Evolutionary conservation across 2,888 invertebrate species (phyloP), one percentile per base, ranked within the genome.

Genomic region (Diogma glabrata): DNA sequence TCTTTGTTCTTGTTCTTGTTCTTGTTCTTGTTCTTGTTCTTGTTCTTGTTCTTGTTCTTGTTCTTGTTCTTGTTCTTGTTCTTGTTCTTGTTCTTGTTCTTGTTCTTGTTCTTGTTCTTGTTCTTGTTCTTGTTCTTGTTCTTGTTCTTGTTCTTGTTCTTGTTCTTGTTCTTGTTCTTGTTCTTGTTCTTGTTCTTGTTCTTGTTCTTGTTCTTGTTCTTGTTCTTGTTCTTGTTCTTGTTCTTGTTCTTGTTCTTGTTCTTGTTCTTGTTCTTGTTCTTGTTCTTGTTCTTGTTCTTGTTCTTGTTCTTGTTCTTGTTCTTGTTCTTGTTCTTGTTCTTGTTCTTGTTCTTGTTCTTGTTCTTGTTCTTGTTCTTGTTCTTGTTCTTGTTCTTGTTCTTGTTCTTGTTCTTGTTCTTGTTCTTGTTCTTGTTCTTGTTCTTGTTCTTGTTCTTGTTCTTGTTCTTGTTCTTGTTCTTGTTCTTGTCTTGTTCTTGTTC

Each of bases 181-280:
- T 20, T 26, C 51, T 17, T 46, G 30, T 53, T 54, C 51, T 50
- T 52, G 54, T 59, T 59, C 57, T 61, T 60, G 61, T 62, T 58
- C 57, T 60, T 59, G 59, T 58, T 63, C 60, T 62, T 62, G 60
- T 63, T 59, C 62, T 63, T 63, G 62, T 63, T 62, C 60, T 61
- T 62, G 61, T 63, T 62, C 61, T 61, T 60, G 23, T 46, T 43
- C 43, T 43, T 43, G 43, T 43, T 43, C 43, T 43, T 43, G 43
- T 14, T 43, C 43, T 43, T 43, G 43, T 43, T 43, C 43, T 43
- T 43, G 43, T 43, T 43, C 45, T 51, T 51, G 43, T 46, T 46
- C 24, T 46, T 46, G 46, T 6, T 26, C 22, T 46, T 5, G 22
- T 46, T 46, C 46, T 46, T 22, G 46, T 46, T 46, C 46, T 46